phyloP scores from a whole-genome alignment of 2,888 invertebrate species.

The Hydriomena furcata region DNA sequence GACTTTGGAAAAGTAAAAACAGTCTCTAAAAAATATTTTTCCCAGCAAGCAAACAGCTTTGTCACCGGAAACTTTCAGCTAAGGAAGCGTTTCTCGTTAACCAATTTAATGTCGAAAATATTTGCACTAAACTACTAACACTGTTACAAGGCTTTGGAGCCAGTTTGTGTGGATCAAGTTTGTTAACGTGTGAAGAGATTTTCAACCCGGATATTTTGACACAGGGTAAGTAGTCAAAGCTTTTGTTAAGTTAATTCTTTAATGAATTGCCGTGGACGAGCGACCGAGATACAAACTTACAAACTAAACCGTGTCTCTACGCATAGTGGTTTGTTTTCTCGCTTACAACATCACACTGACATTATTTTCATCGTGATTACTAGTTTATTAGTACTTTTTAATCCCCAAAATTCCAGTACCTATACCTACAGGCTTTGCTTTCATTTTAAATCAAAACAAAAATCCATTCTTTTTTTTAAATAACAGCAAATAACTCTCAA shows the following conservation, averaged over 20 bases:
- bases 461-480: no score
- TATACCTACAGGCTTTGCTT: no score
- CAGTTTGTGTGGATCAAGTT: slow-evolving; percentile 62
- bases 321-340: no score
- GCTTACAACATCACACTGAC: no score
- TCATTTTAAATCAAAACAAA: not conserved
- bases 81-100: slow-evolving; percentile 22
- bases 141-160: slow-evolving; percentile 37
- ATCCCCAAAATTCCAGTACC: no score
- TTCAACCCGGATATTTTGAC: slow-evolving; percentile 63
- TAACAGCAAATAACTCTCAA: no score
- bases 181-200: slow-evolving; percentile 65
- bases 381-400: no score
- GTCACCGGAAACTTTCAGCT: slow-evolving; percentile 23
- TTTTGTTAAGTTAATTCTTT: slow-evolving; percentile 40
- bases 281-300: not conserved
- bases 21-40: slow-evolving; percentile 24
- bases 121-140: slow-evolving; percentile 44
- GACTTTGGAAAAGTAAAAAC: slow-evolving; percentile 28
- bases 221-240: slow-evolving; percentile 54
- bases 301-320: no score
- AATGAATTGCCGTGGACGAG: slow-evolving; percentile 14
- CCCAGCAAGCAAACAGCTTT: slow-evolving; percentile 26
- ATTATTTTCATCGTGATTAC: no score
- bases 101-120: slow-evolving; percentile 24